These are phyloP conservation scores for Gymnarchus niloticus DNA, from an alignment of 2,113 vertebrate genomes.

Conservation along the genomic window DNA sequence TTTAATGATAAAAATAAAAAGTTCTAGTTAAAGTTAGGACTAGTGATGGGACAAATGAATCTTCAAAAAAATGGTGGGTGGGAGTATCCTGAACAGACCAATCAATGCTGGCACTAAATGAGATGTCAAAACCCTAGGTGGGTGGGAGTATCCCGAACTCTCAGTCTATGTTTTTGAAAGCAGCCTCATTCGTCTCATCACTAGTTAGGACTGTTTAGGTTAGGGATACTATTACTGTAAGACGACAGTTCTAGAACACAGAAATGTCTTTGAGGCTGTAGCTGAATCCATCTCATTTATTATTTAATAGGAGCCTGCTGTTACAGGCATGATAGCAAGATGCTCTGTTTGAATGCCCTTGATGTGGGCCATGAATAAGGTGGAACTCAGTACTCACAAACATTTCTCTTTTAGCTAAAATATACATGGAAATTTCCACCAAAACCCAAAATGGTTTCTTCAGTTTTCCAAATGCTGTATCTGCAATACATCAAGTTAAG, in stretches of 20 bases:
- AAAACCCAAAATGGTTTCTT: neutral
- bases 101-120: too few relatives aligned
- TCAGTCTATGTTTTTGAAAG: neutral
- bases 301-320: conserved; percentile 19
- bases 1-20: neutral
- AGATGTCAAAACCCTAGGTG: too few relatives aligned
- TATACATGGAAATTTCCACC: neutral
- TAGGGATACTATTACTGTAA: neutral
- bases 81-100: too few relatives aligned
- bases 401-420: neutral
- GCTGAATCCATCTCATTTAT: conserved; percentile 25
- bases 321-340: conserved; percentile 8
- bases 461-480: neutral
- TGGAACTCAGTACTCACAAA: neutral
- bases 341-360: conserved; percentile 14
- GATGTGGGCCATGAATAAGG: neutral
- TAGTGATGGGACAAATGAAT: too few relatives aligned
- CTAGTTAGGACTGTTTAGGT: neutral
- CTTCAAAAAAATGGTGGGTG: too few relatives aligned
- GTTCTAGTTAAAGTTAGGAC: neutral
- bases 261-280: conserved; percentile 19
- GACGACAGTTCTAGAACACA: neutral
- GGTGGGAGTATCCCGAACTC: too few relatives aligned
- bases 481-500: neutral
- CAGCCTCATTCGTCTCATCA: neutral